A percentile compares a stretch with the other conserved stretches of the same genome.
Conservation (phyloP, 1,140 invertebrate species). For the Sycophaga agraensis region DNA sequence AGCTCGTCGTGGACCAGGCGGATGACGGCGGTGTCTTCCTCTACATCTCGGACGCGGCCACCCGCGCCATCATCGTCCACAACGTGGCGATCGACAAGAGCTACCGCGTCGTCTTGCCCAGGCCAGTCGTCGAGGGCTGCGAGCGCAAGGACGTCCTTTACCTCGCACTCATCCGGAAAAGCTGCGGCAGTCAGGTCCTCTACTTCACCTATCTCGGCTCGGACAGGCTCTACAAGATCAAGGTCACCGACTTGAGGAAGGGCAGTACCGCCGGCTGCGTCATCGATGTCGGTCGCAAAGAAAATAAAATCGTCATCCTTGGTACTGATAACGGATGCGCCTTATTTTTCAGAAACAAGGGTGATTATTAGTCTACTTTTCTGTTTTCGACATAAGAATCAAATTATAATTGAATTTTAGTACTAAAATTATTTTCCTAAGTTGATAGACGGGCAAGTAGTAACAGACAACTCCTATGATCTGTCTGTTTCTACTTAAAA, state of each 20-base stretch:
- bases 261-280: slow-evolving; percentile 59
- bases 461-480: no score
- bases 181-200: slow-evolving; percentile 57
- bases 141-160: slow-evolving; percentile 62
- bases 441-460: no score
- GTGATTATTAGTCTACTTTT: no score
- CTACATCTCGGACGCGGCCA: slow-evolving; percentile 66
- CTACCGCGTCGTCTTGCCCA: slow-evolving; percentile 63
- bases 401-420: no score
- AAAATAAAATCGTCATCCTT: slow-evolving; percentile 60
- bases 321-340: slow-evolving; percentile 65
- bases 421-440: no score
- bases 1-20: slow-evolving; percentile 50
- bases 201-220: slow-evolving; percentile 64
- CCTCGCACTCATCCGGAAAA: slow-evolving; percentile 55
- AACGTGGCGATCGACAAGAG: slow-evolving; percentile 57
- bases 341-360: slow-evolving; percentile 61
- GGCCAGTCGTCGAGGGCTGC: slow-evolving; percentile 46
- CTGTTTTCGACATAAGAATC: no score
- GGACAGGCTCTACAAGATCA: slow-evolving; percentile 59
- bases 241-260: slow-evolving; percentile 59
- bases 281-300: slow-evolving; percentile 61
- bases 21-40: slow-evolving; percentile 57
- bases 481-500: no score
- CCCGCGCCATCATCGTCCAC: slow-evolving; percentile 65